Conservation (phyloP, 2,888 invertebrate genomes). For the Phania funesta region DNA sequence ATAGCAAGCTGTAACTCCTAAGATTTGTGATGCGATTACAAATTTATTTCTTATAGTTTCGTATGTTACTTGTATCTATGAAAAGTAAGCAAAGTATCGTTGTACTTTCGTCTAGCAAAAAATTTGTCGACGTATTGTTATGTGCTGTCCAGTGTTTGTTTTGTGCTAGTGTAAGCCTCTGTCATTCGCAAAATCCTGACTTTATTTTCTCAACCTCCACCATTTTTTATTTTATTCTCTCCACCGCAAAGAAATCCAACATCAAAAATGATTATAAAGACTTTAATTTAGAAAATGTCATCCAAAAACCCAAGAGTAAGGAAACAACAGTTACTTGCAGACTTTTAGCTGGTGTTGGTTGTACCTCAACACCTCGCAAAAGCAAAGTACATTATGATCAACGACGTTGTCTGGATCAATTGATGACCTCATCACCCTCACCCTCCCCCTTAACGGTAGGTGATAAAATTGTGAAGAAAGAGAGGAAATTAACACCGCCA, state of each 20-base stretch:
- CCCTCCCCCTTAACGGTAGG: slow-evolving; percentile 37
- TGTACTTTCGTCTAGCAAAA: too few species aligned
- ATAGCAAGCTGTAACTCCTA: too few species aligned
- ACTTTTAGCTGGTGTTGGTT: slow-evolving; percentile 62
- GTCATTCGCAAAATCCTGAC: neutral
- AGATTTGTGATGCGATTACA: too few species aligned
- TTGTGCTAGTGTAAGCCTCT: slow-evolving; percentile 1
- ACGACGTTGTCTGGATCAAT: slow-evolving; percentile 71
- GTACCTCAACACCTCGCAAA: slow-evolving; percentile 78
- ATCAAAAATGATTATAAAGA: slow-evolving; percentile 3
- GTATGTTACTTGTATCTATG: too few species aligned
- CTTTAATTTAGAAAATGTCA: slow-evolving; percentile 43
- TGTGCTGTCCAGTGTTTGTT: neutral
- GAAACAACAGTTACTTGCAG: slow-evolving; percentile 7
- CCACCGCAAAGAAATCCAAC: slow-evolving; percentile 18
- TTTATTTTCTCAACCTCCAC: neutral
- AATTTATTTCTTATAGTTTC: too few species aligned
- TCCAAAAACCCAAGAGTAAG: slow-evolving; percentile 37
- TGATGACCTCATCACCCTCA: slow-evolving; percentile 67
- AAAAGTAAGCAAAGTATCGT: too few species aligned
- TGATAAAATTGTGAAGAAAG: slow-evolving; percentile 8
- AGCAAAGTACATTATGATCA: slow-evolving; percentile 74
- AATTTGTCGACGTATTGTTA: neutral
- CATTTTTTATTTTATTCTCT: neutral
- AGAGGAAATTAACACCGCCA: slow-evolving; percentile 23